These are phyloP conservation scores for Bacillus rossius DNA, from an alignment of 1,140 invertebrate species.

Conservation along the genomic window DNA sequence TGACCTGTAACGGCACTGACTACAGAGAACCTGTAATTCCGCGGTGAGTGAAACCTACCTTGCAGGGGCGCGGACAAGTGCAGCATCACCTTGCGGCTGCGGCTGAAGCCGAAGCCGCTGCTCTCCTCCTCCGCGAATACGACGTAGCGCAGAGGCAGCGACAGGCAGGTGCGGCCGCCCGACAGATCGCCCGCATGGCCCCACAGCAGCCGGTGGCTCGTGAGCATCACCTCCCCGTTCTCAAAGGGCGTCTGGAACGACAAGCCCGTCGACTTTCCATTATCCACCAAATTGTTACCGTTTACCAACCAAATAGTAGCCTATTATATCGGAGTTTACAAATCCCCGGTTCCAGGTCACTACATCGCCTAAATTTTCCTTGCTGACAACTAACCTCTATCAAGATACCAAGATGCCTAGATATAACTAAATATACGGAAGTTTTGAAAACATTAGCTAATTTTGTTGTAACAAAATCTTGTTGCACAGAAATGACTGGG, in stretches of 20 bases:
- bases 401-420: too few relatives aligned
- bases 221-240: slow-evolving; percentile 73
- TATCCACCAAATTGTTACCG: slow-evolving; percentile 9
- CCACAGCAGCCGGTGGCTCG: slow-evolving; percentile 78
- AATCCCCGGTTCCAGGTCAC: too few relatives aligned
- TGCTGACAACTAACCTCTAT: too few relatives aligned
- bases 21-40: too few relatives aligned
- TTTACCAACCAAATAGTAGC: slow-evolving; percentile 12
- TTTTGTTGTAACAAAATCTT: too few relatives aligned
- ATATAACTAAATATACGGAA: too few relatives aligned
- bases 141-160: slow-evolving; percentile 62
- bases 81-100: slow-evolving; percentile 75
- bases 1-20: too few relatives aligned
- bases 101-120: slow-evolving; percentile 58
- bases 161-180: slow-evolving; percentile 59
- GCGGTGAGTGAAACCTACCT: too few relatives aligned
- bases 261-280: slow-evolving; percentile 17
- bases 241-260: slow-evolving; percentile 68
- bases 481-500: too few relatives aligned
- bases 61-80: slow-evolving; percentile 60
- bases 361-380: too few relatives aligned
- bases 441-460: too few relatives aligned
- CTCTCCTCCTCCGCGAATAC: slow-evolving; percentile 70
- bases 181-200: slow-evolving; percentile 62
- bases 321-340: slow-evolving; percentile 8